phyloP scores from a whole-genome alignment of 2,113 vertebrate genomes.

The Poeciliopsis retropinna region DNA sequence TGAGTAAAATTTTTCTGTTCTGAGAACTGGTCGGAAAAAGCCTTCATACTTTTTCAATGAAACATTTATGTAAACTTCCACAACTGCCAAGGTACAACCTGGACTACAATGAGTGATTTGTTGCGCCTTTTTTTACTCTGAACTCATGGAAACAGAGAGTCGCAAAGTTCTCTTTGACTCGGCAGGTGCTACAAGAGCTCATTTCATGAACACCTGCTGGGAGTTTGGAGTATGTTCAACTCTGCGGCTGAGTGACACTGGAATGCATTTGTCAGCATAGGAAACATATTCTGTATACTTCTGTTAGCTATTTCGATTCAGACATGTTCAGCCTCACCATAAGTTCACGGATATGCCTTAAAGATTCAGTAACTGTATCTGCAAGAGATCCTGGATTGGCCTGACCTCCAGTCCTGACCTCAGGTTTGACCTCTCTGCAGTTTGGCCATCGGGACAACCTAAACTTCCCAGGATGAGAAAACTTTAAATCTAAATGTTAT shows the following conservation, averaged over 20 bases:
- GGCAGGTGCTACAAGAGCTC: slow-evolving; percentile 62
- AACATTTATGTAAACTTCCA: slow-evolving; percentile 35
- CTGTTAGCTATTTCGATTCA: background rate
- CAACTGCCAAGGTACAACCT: slow-evolving; percentile 35
- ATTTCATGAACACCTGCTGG: slow-evolving; percentile 74
- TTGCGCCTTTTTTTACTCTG: slow-evolving; percentile 51
- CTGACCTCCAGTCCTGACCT: slow-evolving; percentile 35
- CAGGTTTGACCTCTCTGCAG: slow-evolving; percentile 49
- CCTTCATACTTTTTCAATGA: slow-evolving; percentile 33
- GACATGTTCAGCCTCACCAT: background rate
- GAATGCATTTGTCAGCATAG: slow-evolving; percentile 15
- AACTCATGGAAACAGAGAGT: slow-evolving; percentile 51
- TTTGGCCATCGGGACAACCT: slow-evolving; percentile 67
- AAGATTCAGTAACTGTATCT: slow-evolving; percentile 7
- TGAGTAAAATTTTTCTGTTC: slow-evolving; percentile 20
- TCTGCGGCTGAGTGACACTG: slow-evolving; percentile 21
- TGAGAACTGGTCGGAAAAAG: background rate
- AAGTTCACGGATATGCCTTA: slow-evolving; percentile 2
- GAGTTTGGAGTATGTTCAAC: slow-evolving; percentile 45
- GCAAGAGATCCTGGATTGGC: background rate
- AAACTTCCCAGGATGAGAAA: slow-evolving; percentile 82
- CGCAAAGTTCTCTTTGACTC: slow-evolving; percentile 35
- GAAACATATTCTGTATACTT: background rate
- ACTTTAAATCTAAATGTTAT: slow-evolving; percentile 86
- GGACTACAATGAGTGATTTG: slow-evolving; percentile 52